phyloP scores from a whole-genome alignment of 2,797 vertebrate species.

The Buphagus erythrorhynchus region DNA sequence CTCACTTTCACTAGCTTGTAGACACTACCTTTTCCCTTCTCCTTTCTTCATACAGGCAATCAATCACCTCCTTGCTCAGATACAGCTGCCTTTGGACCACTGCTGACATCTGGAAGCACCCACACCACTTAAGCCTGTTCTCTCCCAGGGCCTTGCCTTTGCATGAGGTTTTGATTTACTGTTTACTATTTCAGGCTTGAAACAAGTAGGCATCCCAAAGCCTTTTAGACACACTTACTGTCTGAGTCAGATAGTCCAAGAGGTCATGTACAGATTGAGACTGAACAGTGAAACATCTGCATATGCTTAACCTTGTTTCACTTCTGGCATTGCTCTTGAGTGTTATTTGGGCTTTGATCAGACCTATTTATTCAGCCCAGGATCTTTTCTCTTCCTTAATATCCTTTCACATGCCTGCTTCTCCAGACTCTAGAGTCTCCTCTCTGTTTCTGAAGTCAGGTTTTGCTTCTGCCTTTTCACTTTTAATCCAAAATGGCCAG shows the following conservation, averaged over 20 bases:
- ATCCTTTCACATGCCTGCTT: background rate
- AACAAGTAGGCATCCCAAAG: slow-evolving; percentile 17
- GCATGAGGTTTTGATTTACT: slow-evolving; percentile 25
- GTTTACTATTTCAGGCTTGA: slow-evolving; percentile 15
- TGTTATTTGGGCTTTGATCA: slow-evolving; percentile 57
- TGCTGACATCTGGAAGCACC: background rate
- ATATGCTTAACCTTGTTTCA: slow-evolving; percentile 5
- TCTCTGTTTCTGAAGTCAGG: background rate
- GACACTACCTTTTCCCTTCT: background rate
- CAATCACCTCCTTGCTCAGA: background rate
- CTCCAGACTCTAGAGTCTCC: background rate
- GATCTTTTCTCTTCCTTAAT: background rate
- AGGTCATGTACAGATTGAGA: slow-evolving; percentile 31
- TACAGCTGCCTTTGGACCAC: background rate
- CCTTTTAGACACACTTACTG: slow-evolving; percentile 26
- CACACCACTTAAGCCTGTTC: background rate
- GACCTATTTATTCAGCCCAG: background rate
- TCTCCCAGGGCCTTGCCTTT: background rate
- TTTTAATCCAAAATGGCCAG: background rate
- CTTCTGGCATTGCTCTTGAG: slow-evolving; percentile 23
- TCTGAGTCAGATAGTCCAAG: slow-evolving; percentile 24
- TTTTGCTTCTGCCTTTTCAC: background rate
- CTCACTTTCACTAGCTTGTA: background rate
- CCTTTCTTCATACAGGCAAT: background rate
- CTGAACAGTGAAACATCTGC: slow-evolving; percentile 48